A percentile compares a stretch with the other conserved stretches of the same genome.
Conservation (phyloP, 2,113 vertebrate species). For the Corythaeola cristata region DNA sequence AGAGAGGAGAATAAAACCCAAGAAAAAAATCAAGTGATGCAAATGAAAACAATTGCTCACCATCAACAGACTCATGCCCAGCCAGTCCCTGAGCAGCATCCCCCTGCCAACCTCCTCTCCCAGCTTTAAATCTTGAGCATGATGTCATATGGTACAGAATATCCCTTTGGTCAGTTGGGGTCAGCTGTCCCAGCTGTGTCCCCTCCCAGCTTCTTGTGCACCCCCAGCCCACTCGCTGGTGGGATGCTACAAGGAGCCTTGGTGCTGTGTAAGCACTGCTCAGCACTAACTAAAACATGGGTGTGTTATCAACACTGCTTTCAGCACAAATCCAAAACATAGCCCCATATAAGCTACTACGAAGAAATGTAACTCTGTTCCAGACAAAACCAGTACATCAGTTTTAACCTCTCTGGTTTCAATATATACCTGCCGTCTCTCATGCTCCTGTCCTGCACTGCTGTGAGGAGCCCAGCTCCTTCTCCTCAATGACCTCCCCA, state of each 20-base stretch:
- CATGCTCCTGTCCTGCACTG: neutral
- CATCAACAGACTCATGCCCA: rapidly evolving
- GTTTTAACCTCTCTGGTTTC: neutral
- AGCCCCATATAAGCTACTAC: neutral
- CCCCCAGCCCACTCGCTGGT: neutral
- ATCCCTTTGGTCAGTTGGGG: neutral
- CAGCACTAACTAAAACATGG: neutral
- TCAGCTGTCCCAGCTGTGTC: neutral
- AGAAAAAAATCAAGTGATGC: neutral
- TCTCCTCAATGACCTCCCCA: neutral
- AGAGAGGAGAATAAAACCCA: neutral
- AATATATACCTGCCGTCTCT: neutral
- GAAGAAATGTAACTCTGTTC: neutral
- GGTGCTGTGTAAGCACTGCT: neutral
- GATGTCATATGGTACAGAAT: rapidly evolving
- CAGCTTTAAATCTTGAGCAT: neutral
- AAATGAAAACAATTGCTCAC: neutral
- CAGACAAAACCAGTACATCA: neutral
- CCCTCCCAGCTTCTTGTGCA: neutral
- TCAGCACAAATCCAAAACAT: neutral
- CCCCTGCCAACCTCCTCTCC: neutral
- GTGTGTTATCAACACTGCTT: neutral
- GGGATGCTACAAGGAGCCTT: neutral
- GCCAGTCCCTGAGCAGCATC: neutral
- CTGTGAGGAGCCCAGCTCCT: rapidly evolving